Base-by-base conservation (phyloP, 2,113 vertebrate species). In the Phaethon lepturus region DNA sequence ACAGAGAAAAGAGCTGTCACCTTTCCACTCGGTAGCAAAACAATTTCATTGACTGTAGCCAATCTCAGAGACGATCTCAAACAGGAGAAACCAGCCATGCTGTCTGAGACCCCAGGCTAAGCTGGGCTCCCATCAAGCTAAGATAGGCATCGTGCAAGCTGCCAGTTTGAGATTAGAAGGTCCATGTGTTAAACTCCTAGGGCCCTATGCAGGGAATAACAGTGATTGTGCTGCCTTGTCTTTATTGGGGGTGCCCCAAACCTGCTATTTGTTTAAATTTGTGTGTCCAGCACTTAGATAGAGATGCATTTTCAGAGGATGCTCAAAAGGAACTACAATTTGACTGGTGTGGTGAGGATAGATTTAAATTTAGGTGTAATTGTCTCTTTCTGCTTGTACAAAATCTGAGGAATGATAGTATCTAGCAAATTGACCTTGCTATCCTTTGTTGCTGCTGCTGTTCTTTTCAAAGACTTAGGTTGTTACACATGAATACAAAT, bases 91-190 rank as follows among this genome's bases (percentile, higher is more conserved):
- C n/a, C 25, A 17, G 23, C 66, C 22, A 1, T 47, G 35, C 19
- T 93, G 26, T 44, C 40, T 50, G 67, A 56, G 16, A 45, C 26
- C 40, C 53, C 25, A 55, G 29, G n/a, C 25, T 49, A 69, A 29
- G 11, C 14, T 38, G 52, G n/a, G 26, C 17, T 69, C 31, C 55
- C 66, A 29, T 16, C 25, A 56, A 18, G 49, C 11, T 40, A 14
- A 12, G 13, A 20, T 0, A 35, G 33, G 20, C 28, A 18, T 38
- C 2, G 0, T 38, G 52, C 45, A 53, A 64, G 12, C 25, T 35
- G 17, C 20, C 19, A 7, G 56, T 28, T 40, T 44, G 42, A 33
- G 45, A 5, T 49, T 56, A 49, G 26, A 62, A 68, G 28, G 11
- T 63, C 78, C 19, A 7, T 3, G 3, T 49, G 17, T 66, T 19